Evolutionary conservation across 2,797 vertebrate species (phyloP).

Genomic region (Avahi laniger): DNA sequence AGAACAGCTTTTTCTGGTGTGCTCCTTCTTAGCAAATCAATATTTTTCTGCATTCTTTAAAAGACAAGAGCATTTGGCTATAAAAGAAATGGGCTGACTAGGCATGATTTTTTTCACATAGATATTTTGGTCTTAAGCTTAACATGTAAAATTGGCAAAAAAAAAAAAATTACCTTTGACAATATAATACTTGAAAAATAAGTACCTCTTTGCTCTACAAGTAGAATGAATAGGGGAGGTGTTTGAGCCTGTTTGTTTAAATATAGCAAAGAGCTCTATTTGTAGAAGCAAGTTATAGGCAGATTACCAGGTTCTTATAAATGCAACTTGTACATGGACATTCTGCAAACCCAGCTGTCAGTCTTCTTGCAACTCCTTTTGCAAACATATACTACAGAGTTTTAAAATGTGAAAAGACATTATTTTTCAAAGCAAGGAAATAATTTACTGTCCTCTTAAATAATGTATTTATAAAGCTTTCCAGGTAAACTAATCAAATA

Average conservation of each 20-base stretch:
- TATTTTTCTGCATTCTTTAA: constrained; percentile 84
- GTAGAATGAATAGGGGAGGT: constrained; percentile 81
- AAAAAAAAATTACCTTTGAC: constrained; percentile 87
- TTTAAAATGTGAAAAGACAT: constrained; percentile 83
- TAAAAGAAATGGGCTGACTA: constrained; percentile 81
- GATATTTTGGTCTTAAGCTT: constrained; percentile 81
- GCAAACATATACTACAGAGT: constrained; percentile 77
- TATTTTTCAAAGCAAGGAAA: constrained; percentile 86
- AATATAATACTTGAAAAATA: constrained; percentile 92
- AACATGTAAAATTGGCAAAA: constrained; percentile 88
- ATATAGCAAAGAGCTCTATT: constrained; percentile 86
- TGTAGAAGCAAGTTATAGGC: constrained; percentile 85
- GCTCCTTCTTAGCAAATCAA: constrained; percentile 83
- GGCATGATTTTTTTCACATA: constrained; percentile 78
- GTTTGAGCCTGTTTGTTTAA: constrained; percentile 87
- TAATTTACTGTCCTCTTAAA: constrained; percentile 83
- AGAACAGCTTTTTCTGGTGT: constrained; percentile 83
- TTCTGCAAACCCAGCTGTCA: constrained; percentile 81
- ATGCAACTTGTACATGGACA: constrained; percentile 83
- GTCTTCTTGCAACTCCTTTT: constrained; percentile 81
- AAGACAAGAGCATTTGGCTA: constrained; percentile 80
- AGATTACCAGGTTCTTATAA: constrained; percentile 86
- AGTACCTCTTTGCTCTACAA: constrained; percentile 86
- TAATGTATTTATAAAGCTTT: constrained; percentile 86
- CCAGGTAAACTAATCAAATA: constrained; percentile 82